Base-by-base conservation (phyloP, 2,888 invertebrate genomes). In the Temnothorax ravouxi region DNA sequence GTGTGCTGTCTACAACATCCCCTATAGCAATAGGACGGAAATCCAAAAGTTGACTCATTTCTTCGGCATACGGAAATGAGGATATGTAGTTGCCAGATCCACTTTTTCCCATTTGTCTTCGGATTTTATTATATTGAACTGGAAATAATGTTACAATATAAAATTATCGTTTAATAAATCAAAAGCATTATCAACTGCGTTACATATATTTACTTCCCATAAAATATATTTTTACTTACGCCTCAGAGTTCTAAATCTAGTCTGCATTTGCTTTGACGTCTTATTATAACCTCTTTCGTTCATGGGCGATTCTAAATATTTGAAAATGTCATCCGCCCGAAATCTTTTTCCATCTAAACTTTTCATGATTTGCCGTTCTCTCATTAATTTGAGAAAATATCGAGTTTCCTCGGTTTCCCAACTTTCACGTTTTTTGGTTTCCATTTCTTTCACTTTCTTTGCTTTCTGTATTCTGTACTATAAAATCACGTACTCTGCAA, bases 1-100 rank as follows among this genome's bases (percentile, higher is more conserved):
- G 29, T 38, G 11, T 62, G n/a, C 62, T 62, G 4, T 62, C 62
- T 38, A 62, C 4, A 62, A 38, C n/a, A 62, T 62, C n/a, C 5
- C n/a, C n/a, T 62, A 38, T 38, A 62, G 62, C 62, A 62, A 62
- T 62, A 8, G 38, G 62, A 62, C 62, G 62, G n/a, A n/a, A 62
- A 62, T 38, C 11, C n/a, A 62, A 38, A 62, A 62, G 38, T 38
- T 62, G n/a, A 5, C 38, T n/a, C 9, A 62, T 62, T 62, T 62
- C 62, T 62, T 62, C 62, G 9, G 38, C 38, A 62, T 62, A 62
- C 3, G n/a, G n/a, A 62, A 62, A 62, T 62, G 38, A 62, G 18
- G 38, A 38, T 11, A 38, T 62, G 62, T 11, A 38, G 9, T 62
- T 62, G 5, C 38, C 62, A 62, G 62, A 9, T 62, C 62, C 38